Conservation (phyloP, 2,113 vertebrate genomes). For the Bos indicus region DNA sequence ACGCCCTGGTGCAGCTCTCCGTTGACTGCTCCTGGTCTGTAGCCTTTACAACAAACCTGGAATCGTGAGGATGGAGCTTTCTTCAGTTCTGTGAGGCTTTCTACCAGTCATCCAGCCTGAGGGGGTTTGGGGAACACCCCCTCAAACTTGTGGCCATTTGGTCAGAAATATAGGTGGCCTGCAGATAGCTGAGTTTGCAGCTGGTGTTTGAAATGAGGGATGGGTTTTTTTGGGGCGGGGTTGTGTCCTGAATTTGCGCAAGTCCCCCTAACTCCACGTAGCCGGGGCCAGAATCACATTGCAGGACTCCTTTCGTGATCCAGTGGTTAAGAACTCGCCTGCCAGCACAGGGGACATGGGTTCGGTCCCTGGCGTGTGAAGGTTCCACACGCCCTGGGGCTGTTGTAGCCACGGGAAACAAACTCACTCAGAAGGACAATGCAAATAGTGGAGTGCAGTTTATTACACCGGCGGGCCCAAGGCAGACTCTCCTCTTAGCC, state of each 20-base stretch:
- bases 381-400: background rate
- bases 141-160: background rate
- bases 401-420: background rate
- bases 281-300: background rate
- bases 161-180: background rate
- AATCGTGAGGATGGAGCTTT: background rate
- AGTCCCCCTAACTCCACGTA: background rate
- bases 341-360: background rate
- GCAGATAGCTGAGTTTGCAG: background rate
- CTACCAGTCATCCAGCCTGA: background rate
- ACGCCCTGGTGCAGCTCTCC: rapidly evolving
- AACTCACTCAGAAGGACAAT: background rate
- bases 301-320: background rate
- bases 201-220: background rate
- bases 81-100: background rate
- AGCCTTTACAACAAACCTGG: background rate
- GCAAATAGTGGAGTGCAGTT: background rate
- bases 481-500: background rate
- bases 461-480: background rate
- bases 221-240: rapidly evolving
- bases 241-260: background rate
- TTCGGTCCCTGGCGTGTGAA: background rate
- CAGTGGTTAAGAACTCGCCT: background rate
- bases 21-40: rapidly evolving
- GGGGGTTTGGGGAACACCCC: too few relatives aligned